Conservation (phyloP, 1,140 invertebrate genomes). For the Drusus annulatus region DNA sequence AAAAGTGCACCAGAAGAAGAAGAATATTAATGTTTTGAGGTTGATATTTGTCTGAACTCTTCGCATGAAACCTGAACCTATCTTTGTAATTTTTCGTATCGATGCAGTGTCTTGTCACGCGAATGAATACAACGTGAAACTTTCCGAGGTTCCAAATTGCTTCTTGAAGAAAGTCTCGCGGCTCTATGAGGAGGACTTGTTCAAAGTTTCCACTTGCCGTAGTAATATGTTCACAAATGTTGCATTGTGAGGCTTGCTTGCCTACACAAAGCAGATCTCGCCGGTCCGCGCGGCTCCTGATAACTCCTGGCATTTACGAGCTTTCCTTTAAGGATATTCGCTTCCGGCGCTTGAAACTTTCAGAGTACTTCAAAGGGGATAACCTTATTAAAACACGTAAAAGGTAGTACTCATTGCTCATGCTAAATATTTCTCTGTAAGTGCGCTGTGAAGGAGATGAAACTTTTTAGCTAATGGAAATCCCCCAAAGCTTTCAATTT, state of each 20-base stretch:
- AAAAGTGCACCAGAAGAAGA: no score
- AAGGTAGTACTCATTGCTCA: conserved; percentile 56
- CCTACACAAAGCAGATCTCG: conserved; percentile 4
- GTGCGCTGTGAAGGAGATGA: neutral
- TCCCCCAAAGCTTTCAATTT: conserved; percentile 9
- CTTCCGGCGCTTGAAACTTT: conserved; percentile 45
- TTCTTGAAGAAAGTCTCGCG: conserved; percentile 8
- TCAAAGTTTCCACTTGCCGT: conserved; percentile 5
- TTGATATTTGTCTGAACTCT: no score
- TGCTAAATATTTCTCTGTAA: conserved; percentile 50
- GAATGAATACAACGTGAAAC: conserved; percentile 4
- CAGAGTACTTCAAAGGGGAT: conserved; percentile 17
- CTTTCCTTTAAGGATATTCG: conserved; percentile 40
- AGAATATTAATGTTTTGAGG: no score
- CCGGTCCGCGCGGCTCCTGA: conserved; percentile 5
- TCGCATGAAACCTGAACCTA: no score
- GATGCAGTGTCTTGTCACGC: no score
- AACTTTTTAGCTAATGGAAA: conserved; percentile 33
- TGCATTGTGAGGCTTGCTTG: neutral
- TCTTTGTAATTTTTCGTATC: no score
- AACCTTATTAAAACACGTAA: conserved; percentile 55
- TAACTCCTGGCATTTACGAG: neutral
- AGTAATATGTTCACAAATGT: conserved; percentile 21
- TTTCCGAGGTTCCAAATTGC: neutral
- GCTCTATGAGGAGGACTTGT: conserved; percentile 5